Conservation (phyloP, 2,113 vertebrate species). For the Blennius ocellaris region DNA sequence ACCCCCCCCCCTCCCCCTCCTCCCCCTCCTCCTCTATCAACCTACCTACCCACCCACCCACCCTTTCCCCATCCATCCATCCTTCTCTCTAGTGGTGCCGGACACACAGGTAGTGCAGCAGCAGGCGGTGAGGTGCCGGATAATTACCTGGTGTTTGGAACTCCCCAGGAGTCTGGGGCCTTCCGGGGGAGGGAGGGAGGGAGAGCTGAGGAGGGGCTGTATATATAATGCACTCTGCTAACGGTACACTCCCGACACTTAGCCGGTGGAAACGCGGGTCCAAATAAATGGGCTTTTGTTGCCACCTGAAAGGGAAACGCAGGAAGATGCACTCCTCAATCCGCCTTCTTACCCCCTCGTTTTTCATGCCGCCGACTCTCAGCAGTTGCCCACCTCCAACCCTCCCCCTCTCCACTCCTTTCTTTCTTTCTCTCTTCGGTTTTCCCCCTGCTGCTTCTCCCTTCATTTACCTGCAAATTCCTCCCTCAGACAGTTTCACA, state of each 20-base stretch:
- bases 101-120: conserved; percentile 71
- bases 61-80: conserved; percentile 26
- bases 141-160: conserved; percentile 76
- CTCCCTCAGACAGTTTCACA: conserved; percentile 26
- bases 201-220: conserved; percentile 46
- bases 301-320: conserved; percentile 39
- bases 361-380: conserved; percentile 40
- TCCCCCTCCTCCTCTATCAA: too few species aligned
- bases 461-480: conserved; percentile 41
- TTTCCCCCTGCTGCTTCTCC: conserved; percentile 1
- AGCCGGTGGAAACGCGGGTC: conserved; percentile 42
- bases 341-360: conserved; percentile 31
- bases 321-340: conserved; percentile 30
- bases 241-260: conserved; percentile 43
- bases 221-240: conserved; percentile 66
- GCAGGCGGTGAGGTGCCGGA: conserved; percentile 63
- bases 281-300: conserved; percentile 55
- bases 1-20: neutral
- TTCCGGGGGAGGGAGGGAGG: conserved; percentile 24
- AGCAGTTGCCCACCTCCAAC: neutral
- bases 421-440: neutral
- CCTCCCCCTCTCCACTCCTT: too few species aligned
- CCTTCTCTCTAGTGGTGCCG: conserved; percentile 49
- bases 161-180: conserved; percentile 60
- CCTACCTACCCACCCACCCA: neutral